These are phyloP conservation scores for Apistogramma diplotaenia DNA, from an alignment of 2,113 vertebrate genomes.

Conservation along the genomic window DNA sequence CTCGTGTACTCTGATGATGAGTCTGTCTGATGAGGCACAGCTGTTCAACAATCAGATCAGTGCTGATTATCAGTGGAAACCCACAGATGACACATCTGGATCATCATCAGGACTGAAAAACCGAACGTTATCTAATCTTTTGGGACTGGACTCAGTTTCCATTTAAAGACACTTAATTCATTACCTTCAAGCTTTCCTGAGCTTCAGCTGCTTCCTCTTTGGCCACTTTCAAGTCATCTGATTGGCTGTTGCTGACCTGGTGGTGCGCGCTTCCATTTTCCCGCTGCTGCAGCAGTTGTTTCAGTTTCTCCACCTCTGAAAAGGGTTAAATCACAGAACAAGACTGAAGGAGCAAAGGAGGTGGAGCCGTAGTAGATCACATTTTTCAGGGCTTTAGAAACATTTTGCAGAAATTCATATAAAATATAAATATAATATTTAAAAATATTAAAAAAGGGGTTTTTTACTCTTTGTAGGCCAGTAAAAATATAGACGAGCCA, in stretches of 20 bases:
- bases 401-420: too few species aligned
- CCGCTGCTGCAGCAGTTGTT: constrained; percentile 25
- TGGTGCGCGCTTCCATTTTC: not conserved
- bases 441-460: too few species aligned
- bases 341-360: not conserved
- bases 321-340: not conserved
- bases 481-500: too few species aligned
- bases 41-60: not conserved
- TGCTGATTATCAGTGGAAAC: too few species aligned
- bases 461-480: too few species aligned
- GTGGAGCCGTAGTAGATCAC: too few species aligned
- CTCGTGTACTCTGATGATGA: too few species aligned
- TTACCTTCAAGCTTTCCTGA: constrained; percentile 68
- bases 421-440: too few species aligned
- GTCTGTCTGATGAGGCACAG: rapidly evolving
- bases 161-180: rapidly evolving
- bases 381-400: too few species aligned
- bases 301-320: constrained; percentile 71
- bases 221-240: constrained; percentile 45
- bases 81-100: rapidly evolving
- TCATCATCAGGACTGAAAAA: not conserved
- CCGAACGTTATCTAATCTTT: too few species aligned
- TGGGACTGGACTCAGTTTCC: too few species aligned
- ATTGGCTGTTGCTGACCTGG: not conserved
- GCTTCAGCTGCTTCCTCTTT: constrained; percentile 46